Conservation (phyloP, 2,113 vertebrate genomes). For the Cephalopterus ornatus region DNA sequence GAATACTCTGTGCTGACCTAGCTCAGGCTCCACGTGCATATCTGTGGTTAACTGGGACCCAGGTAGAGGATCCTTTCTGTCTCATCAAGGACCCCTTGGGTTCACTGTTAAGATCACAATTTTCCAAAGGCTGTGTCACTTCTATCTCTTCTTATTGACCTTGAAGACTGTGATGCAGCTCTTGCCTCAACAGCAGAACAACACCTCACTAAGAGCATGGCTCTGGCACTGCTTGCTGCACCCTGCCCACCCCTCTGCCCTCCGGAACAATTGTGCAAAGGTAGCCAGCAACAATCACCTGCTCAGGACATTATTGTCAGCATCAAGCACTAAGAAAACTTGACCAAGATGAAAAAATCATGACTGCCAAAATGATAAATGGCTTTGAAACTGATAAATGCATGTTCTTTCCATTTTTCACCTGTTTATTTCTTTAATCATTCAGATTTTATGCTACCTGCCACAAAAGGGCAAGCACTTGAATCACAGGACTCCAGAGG, state of each 20-base stretch:
- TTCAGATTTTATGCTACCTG: neutral
- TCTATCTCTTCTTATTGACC: neutral
- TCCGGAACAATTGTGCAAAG: neutral
- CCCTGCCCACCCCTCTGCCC: neutral
- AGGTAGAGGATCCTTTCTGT: neutral
- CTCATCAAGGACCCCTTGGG: neutral
- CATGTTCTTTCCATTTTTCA: neutral
- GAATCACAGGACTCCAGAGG: neutral
- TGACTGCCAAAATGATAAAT: neutral
- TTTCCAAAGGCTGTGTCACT: neutral
- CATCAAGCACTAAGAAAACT: neutral
- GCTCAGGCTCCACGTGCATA: neutral
- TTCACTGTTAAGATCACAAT: neutral
- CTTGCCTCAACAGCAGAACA: neutral
- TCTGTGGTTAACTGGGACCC: neutral
- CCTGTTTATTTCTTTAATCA: neutral
- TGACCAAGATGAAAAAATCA: neutral
- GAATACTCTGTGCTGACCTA: neutral
- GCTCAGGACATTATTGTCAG: neutral
- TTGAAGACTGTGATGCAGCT: neutral
- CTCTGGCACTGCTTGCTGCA: neutral
- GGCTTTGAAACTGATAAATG: neutral
- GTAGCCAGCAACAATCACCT: fast-evolving
- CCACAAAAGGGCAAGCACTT: neutral
- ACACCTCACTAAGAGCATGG: neutral